Base-by-base conservation (phyloP, 2,797 vertebrate species). In the Notolabrus celidotus region DNA sequence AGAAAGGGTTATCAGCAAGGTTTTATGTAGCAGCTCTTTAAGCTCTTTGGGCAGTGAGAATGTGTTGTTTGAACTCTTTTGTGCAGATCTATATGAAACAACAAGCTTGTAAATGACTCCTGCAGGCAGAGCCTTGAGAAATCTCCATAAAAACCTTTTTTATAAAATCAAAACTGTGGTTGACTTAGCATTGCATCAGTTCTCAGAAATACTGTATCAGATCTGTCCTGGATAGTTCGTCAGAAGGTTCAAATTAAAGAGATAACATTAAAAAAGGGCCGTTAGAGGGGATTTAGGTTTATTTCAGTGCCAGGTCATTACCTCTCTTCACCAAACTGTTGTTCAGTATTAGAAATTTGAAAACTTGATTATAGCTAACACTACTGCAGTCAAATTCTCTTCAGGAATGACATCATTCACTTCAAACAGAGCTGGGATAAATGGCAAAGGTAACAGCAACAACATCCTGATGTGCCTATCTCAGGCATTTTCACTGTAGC, bases 361-460 rank as follows among this genome's bases (percentile, higher is more conserved):
- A 17, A 4, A 36, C 10, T n/a, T n/a, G 3, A 42, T 39, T 15
- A 39, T 43, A 9, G 8, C 9, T 59, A 1, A 59, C 5, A 63
- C 7, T 14, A 20, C 14, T 15, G 17, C 39, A 27, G 52, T 23
- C 34, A 14, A 22, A 0, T 31, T 41, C 0, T 5, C 5, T 4
- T 38, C 27, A 27, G 55, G 31, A 45, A 33, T 33, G 49, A 51
- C 19, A 29, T 56, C 1, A 55, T 56, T 31, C 10, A 20, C 25
- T 49, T 0, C 22, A 51, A 51, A 57, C 11, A 39, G 36, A 63
- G 7, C 12, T 31, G 5, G 16, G 10, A 54, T 49, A 11, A 39
- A 10, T 20, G 39, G 16, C 12, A 57, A 59, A 27, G 50, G n/a
- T 11, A 62, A 55, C 45, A 82, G 75, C 78, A 42, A 38, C 50